Evolutionary conservation across 2,113 vertebrate species (phyloP).

Genomic region (Tragelaphus buxtoni): DNA sequence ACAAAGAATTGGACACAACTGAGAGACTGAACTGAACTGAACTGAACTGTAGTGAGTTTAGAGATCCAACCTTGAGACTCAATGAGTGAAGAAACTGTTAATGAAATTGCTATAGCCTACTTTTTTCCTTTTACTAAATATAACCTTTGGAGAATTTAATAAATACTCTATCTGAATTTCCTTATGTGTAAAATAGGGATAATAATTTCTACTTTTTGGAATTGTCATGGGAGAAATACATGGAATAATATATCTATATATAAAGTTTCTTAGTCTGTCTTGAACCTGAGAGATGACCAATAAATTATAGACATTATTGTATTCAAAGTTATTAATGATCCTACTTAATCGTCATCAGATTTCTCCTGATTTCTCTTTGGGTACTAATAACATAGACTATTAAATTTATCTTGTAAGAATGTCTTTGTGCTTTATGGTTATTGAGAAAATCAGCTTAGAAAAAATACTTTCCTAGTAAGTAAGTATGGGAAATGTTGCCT

Average conservation of each 20-base stretch:
- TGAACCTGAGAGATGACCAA: neutral
- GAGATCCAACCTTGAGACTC: neutral
- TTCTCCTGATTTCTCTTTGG: neutral
- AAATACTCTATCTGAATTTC: neutral
- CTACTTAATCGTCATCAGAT: neutral
- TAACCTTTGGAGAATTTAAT: neutral
- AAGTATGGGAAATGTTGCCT: neutral
- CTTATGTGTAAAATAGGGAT: neutral
- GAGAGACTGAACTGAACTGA: neutral
- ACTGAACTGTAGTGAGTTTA: neutral
- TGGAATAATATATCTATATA: neutral
- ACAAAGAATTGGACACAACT: neutral
- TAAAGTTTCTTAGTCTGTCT: neutral
- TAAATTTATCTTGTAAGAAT: neutral
- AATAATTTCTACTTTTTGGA: neutral
- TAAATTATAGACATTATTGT: neutral
- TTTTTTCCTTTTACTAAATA: neutral
- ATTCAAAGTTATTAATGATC: neutral
- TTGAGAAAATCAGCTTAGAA: neutral
- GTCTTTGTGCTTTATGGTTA: slow-evolving; percentile 19
- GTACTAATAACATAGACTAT: neutral
- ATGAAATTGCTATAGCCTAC: neutral
- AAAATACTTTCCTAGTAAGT: neutral
- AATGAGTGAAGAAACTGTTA: neutral
- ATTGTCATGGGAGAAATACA: neutral